Evolutionary conservation across 2,888 invertebrate genomes (phyloP), one percentile per base, ranked within the genome.

Genomic region (Meganola albula): DNA sequence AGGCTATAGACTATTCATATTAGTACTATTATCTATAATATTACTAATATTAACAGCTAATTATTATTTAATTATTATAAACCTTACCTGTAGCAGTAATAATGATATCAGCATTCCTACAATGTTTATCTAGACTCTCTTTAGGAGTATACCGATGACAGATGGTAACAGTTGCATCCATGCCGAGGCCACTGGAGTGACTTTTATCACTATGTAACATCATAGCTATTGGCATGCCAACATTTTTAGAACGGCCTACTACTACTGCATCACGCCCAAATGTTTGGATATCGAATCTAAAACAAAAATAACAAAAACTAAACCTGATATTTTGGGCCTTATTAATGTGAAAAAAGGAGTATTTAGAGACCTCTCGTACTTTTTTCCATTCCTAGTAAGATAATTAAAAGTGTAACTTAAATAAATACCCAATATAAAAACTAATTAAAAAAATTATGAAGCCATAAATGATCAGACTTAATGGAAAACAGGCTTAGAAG

Each of bases 231-330:
- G 97, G 97, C 83, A 97, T 88, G 0, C 97, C 95, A 11, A 97
- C 96, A 74, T 97, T 95, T 73, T 97, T 97, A 0, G 97, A 97
- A 31, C 97, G 88, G 1, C 97, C 97, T 46, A 95, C 91, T 0
- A 97, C 92, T 0, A 97, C 95, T 3, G 94, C 94, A 68, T 94
- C 95, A 56, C 93, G 94, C 1, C 96, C 96, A 59, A 91, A 89
- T 0, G 95, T 95, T 38, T 93, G 90, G 39, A 96, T 80, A 48
- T 86, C 77, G 43, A 74, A 80, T 47, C 86, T 86, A 60, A 39
- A 12, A 26, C 32, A 24, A 21, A 2, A 1, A 12, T 11, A 5
- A 24, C 8, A 12, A 24, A 1, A 7, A 10, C 10, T 10, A 6
- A n/a, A n/a, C n/a, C n/a, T n/a, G n/a, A n/a, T n/a, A n/a, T n/a